phyloP scores from a whole-genome alignment of 2,888 invertebrate genomes.

The Teleiodes luculella region DNA sequence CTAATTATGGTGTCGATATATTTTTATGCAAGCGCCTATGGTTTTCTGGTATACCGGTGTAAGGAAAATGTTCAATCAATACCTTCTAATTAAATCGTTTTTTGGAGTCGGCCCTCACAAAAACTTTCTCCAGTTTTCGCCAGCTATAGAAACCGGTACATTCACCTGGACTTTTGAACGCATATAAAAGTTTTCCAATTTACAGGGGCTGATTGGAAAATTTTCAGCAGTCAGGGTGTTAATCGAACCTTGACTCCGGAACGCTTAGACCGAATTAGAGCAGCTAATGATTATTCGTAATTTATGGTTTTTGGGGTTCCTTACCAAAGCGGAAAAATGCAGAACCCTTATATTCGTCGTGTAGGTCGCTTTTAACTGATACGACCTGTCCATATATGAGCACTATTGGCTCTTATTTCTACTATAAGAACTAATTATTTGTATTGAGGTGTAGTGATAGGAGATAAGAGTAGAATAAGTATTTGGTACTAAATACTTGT shows the following conservation, averaged over 20 bases:
- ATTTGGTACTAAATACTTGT: too few relatives aligned
- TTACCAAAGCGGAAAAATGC: too few relatives aligned
- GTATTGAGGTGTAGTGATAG: too few relatives aligned
- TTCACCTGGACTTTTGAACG: constrained; percentile 74
- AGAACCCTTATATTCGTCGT: too few relatives aligned
- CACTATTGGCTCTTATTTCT: too few relatives aligned
- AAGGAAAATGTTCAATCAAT: constrained; percentile 42
- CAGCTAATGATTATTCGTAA: constrained; percentile 37
- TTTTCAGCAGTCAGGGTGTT: constrained; percentile 74
- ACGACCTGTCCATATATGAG: too few relatives aligned
- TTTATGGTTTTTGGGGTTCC: background rate
- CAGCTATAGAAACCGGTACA: constrained; percentile 63
- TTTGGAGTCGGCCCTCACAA: constrained; percentile 55
- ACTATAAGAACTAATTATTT: too few relatives aligned
- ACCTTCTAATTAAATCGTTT: constrained; percentile 56
- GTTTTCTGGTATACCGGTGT: constrained; percentile 38
- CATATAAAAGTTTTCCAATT: constrained; percentile 79
- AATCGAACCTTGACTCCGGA: constrained; percentile 71
- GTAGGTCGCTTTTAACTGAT: too few relatives aligned
- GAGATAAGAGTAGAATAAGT: too few relatives aligned
- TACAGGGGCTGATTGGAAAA: constrained; percentile 76
- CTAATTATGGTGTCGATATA: too few relatives aligned
- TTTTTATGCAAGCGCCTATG: too few relatives aligned
- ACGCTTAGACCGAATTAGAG: constrained; percentile 56
- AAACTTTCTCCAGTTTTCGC: constrained; percentile 53